phyloP scores from a whole-genome alignment of 2,113 vertebrate genomes.

The Caranx ignobilis region DNA sequence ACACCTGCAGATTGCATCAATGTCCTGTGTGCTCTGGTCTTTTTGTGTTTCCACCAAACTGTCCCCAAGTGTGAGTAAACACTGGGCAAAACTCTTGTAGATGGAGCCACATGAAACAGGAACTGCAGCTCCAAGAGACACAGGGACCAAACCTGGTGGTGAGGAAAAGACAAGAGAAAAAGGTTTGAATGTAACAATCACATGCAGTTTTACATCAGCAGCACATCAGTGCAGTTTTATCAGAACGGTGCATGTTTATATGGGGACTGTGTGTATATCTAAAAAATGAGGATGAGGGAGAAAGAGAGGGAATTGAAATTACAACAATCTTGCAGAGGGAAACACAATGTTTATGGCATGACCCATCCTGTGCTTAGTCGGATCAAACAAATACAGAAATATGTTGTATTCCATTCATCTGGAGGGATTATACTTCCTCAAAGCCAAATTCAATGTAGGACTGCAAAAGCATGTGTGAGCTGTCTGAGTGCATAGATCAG shows the following conservation, averaged over 20 bases:
- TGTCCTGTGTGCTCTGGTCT: constrained; percentile 83
- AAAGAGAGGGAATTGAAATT: constrained; percentile 17
- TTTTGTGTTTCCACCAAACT: constrained; percentile 86
- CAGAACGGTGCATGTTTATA: background rate
- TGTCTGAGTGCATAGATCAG: constrained; percentile 36
- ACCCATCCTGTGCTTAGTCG: constrained; percentile 44
- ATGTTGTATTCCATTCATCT: constrained; percentile 66
- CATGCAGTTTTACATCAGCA: too few species aligned
- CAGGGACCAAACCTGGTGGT: constrained; percentile 62
- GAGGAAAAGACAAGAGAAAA: constrained; percentile 12
- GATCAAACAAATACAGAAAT: constrained; percentile 69
- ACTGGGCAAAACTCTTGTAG: constrained; percentile 93
- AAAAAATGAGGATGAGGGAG: background rate
- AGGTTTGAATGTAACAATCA: background rate
- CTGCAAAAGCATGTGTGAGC: constrained; percentile 39
- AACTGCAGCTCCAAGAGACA: constrained; percentile 73
- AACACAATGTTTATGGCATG: constrained; percentile 30
- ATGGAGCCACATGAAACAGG: constrained; percentile 88
- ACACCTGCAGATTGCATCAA: constrained; percentile 93
- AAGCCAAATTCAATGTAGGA: constrained; percentile 54
- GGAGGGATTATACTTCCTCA: constrained; percentile 65
- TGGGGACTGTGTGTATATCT: background rate
- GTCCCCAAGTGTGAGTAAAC: constrained; percentile 93
- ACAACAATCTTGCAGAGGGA: constrained; percentile 28
- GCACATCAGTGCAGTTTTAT: background rate